These are phyloP conservation scores for Peromyscus maniculatus DNA, from an alignment of 2,113 vertebrate species.

Conservation along the genomic window DNA sequence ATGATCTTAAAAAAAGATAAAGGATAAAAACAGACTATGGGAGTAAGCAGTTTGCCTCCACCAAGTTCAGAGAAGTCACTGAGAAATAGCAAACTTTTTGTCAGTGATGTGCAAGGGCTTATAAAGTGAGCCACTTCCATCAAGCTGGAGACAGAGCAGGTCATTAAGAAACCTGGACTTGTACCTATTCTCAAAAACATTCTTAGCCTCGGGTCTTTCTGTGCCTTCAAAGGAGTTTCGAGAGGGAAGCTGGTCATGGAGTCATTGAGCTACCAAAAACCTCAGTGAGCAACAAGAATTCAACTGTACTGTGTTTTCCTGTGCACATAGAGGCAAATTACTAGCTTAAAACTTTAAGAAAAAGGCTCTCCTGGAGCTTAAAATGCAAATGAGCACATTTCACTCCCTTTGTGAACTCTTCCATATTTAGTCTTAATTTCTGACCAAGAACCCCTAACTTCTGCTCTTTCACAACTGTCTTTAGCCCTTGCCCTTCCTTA, in stretches of 20 bases:
- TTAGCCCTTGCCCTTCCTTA: too few relatives aligned
- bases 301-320: not conserved
- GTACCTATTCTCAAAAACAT: not conserved
- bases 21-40: not conserved
- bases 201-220: not conserved
- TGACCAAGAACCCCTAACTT: not conserved
- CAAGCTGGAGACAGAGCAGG: not conserved
- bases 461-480: not conserved
- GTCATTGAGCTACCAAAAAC: slow-evolving; percentile 20
- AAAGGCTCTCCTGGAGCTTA: not conserved
- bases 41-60: not conserved
- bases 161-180: slow-evolving; percentile 18
- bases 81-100: not conserved
- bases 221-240: not conserved
- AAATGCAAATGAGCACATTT: not conserved
- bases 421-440: not conserved
- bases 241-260: not conserved
- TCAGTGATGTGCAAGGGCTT: not conserved
- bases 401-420: not conserved
- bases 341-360: not conserved
- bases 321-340: not conserved
- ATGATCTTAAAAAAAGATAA: not conserved
- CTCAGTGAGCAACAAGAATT: not conserved
- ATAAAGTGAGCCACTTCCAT: not conserved
- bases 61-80: not conserved